Base-by-base conservation (phyloP, 2,888 invertebrate species). In the Perdita meconis region DNA sequence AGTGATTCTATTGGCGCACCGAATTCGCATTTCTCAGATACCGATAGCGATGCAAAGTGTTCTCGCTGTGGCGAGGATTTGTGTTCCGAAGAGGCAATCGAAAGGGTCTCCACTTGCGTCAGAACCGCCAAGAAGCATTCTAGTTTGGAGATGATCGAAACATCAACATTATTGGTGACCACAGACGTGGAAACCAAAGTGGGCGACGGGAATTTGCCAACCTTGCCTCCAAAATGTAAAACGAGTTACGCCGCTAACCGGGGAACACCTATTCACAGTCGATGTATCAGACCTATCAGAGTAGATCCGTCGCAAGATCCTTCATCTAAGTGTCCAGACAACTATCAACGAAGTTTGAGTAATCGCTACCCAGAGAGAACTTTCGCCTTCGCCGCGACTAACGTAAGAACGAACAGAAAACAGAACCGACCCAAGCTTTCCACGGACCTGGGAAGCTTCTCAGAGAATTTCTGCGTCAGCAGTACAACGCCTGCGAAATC, bases 31-130 rank as follows among this genome's bases (percentile, higher is more conserved):
- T n/a, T 5, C 1, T 13, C 26, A 12, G 67, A 38, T 0, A 8
- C 1, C 1, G 36, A 40, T 1, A 4, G 26, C 1, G 61, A 38
- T 0, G 13, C 8, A 0, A 74, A 64, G 10, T 77, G 68, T 59
- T 68, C 64, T 0, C 57, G 68, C n/a, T 64, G 73, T 12, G 67
- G 66, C 0, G 22, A 64, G 1, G 47, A 66, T 44, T 36, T 47
- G 1, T 16, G 51, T 1, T 12, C 16, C 24, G 51, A 1, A 42
- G n/a, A n/a, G 22, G 24, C 1, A 34, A 30, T 6, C 8, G 16
- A 26, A 40, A 34, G 2, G 36, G 8, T 51, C 19, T 16, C 36
- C 13, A 1, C 50, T 12, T 50, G 10, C 10, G n/a, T 42, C 22
- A 8, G 10, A 2, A n/a, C 66, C 1, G 16, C 30, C 1, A 2